Percentiles rank a stretch among this genome's conserved stretches.
These are phyloP conservation scores for Drosophila pectinifera DNA, from an alignment of 1,140 invertebrate species.

Conservation along the genomic window DNA sequence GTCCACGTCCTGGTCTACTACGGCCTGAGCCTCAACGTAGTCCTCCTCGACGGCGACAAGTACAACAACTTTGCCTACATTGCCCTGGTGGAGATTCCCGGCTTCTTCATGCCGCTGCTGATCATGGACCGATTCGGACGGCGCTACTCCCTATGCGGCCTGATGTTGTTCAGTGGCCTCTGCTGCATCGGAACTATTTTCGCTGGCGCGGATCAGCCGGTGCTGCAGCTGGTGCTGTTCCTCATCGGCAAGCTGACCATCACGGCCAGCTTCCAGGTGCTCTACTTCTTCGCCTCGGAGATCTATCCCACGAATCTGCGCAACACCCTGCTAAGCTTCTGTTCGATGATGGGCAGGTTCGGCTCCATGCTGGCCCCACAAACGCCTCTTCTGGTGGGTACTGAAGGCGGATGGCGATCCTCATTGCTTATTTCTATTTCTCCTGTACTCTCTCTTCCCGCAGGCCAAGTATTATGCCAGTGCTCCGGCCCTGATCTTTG, in stretches of 20 bases:
- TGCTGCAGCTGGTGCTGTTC: conserved; percentile 86
- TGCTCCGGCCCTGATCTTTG: conserved; percentile 88
- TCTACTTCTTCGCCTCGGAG: conserved; percentile 90
- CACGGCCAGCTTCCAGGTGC: conserved; percentile 89
- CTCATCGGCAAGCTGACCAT: conserved; percentile 91
- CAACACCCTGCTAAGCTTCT: conserved; percentile 88
- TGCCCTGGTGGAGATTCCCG: conserved; percentile 89
- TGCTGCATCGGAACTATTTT: conserved; percentile 81
- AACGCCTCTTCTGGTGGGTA: conserved; percentile 88
- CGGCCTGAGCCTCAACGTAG: conserved; percentile 92
- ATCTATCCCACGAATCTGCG: conserved; percentile 90
- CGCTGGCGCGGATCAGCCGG: conserved; percentile 46
- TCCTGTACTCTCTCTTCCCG: neutral
- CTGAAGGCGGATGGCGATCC: neutral
- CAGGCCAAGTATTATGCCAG: conserved; percentile 86
- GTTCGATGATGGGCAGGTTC: conserved; percentile 90
- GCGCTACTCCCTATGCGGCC: conserved; percentile 86
- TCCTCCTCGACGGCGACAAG: conserved; percentile 89
- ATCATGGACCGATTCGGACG: conserved; percentile 89
- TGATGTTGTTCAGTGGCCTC: conserved; percentile 88
- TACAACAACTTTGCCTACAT: conserved; percentile 91
- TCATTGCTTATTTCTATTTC: neutral
- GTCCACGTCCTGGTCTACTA: conserved; percentile 91
- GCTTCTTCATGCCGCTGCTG: conserved; percentile 88
- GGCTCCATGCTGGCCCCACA: conserved; percentile 91